Base-by-base conservation (phyloP, 2,113 vertebrate species). In the Rhombomys opimus region DNA sequence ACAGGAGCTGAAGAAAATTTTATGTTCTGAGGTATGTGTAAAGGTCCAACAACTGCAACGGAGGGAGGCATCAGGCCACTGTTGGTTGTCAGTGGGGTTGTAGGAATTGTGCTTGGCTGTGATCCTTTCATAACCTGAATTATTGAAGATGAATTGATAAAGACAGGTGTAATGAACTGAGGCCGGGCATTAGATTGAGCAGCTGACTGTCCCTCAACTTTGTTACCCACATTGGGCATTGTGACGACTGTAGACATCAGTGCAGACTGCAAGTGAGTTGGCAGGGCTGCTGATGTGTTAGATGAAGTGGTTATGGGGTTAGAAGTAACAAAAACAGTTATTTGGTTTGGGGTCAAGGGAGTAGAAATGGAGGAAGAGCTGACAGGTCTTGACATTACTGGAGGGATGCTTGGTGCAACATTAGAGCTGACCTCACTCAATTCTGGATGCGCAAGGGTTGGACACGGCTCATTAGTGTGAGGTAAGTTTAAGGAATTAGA, bases 321-420 rank as follows among this genome's bases (percentile, higher is more conserved):
- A 75, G 99, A 99, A 68, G 99, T 99, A 70, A 99, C 99, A 97
- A 99, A 99, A 77, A 99, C 99, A 88, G 99, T 99, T 97, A 99
- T 99, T 95, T 99, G 99, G 96, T 98, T 99, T 95, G 99, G 98
- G 57, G 99, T 98, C 93, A 99, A 97, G 63, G 99, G 93, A 95
- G 98, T 97, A 50, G 99, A 98, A 97, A 99, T 98, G 57, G 99
- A 98, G 72, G 98, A 99, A 67, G 99, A 99, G 73, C 99, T 99
- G 90, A 99, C 98, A 90, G 99, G 98, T 93, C 99, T 99, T 88
- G 99, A 99, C 96, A 99, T 98, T 54, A 99, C 98, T 9, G 99
- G 98, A 97, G 99, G 98, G 96, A 99, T 98, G 95, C 94, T 99
- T 96, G 98, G 98, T 80, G 99, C 95, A 92, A 98, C 95, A 17